Conservation (phyloP, 2,888 invertebrate species). For the Bedellia somnulentella region DNA sequence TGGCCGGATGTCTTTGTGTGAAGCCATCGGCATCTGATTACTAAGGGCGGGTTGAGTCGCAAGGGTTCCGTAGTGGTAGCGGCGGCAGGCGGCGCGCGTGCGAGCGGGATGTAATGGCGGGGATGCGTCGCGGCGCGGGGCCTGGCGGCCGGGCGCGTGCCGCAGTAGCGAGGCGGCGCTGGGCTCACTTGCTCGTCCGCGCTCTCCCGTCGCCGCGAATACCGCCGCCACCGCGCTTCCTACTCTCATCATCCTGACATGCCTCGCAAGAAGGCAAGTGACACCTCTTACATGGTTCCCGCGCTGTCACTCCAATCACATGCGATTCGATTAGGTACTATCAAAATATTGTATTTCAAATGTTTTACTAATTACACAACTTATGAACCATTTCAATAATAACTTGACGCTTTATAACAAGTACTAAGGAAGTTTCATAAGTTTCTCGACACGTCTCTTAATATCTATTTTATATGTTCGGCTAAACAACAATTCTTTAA, state of each 20-base stretch:
- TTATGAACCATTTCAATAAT: too few relatives aligned
- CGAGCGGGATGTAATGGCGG: conserved; percentile 19
- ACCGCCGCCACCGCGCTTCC: conserved; percentile 9
- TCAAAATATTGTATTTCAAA: too few relatives aligned
- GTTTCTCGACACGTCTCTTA: too few relatives aligned
- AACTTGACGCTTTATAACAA: too few relatives aligned
- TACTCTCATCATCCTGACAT: conserved; percentile 9
- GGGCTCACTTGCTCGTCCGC: conserved; percentile 38
- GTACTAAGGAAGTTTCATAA: too few relatives aligned
- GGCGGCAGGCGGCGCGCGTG: conserved; percentile 17
- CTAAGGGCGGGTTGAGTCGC: too few relatives aligned
- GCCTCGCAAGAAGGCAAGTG: conserved; percentile 8
- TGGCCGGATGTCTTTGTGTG: too few relatives aligned
- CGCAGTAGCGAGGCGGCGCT: conserved; percentile 56
- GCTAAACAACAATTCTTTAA: too few relatives aligned
- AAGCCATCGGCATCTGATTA: too few relatives aligned
- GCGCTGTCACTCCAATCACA: conserved; percentile 18
- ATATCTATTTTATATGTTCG: too few relatives aligned
- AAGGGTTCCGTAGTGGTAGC: conserved; percentile 12
- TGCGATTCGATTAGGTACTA: too few relatives aligned
- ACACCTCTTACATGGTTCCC: conserved; percentile 20
- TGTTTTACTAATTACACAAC: too few relatives aligned
- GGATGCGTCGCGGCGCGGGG: conserved; percentile 17
- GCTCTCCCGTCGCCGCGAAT: conserved; percentile 6
- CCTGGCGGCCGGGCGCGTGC: conserved; percentile 41